Percentiles rank a stretch among this genome's conserved stretches.
Conservation (phyloP, 2,797 vertebrate genomes). For the Alosa sapidissima region DNA sequence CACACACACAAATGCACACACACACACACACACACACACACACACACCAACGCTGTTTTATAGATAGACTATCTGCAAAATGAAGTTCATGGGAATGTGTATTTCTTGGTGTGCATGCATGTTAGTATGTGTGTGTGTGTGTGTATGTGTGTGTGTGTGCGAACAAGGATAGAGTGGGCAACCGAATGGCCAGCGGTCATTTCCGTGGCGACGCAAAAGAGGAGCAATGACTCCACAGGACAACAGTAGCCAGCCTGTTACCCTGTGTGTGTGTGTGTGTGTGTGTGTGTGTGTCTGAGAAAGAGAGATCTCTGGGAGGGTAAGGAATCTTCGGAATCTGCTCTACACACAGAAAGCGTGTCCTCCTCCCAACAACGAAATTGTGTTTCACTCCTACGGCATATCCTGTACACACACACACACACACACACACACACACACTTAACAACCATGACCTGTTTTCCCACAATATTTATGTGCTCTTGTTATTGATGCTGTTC, state of each 20-base stretch:
- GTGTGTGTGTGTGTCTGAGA: background rate
- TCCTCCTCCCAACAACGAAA: conserved; percentile 42
- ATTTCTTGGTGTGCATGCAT: background rate
- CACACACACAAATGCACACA: conserved; percentile 22
- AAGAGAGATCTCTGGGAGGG: conserved; percentile 58
- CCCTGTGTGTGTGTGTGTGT: background rate
- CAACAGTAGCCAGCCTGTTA: too few species aligned
- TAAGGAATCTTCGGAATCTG: conserved; percentile 70
- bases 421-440: conserved; percentile 31
- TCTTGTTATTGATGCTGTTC: background rate
- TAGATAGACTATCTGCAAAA: background rate
- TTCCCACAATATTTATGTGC: background rate
- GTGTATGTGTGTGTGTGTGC: background rate
- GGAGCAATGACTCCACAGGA: too few species aligned
- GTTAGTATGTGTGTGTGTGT: background rate
- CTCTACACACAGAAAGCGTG: conserved; percentile 60
- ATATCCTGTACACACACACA: conserved; percentile 47
- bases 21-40: conserved; percentile 30
- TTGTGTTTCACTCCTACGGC: conserved; percentile 40
- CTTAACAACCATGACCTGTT: background rate
- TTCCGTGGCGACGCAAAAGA: too few species aligned
- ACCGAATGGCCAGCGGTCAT: too few species aligned
- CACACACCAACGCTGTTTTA: conserved; percentile 34
- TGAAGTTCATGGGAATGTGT: background rate
- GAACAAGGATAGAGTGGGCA: too few species aligned